Evolutionary conservation across 2,888 invertebrate genomes (phyloP).

Genomic region (Ochlodes sylvanus): DNA sequence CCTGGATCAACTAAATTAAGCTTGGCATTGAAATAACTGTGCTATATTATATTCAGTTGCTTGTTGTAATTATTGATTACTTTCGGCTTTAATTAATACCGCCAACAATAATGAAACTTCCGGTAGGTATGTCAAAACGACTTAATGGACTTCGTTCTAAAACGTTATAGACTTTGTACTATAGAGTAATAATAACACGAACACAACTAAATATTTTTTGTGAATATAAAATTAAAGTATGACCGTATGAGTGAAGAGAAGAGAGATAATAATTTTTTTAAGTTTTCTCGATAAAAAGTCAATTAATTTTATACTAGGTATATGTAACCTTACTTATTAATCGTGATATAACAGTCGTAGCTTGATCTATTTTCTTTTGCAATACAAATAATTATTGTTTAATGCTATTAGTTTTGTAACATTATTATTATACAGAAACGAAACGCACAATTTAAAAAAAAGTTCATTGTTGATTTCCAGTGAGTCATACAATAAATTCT

Average conservation of each 20-base stretch:
- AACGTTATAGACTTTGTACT: conserved; percentile 20
- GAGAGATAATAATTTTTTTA: too few species aligned
- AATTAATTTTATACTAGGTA: too few species aligned
- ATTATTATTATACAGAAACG: conserved; percentile 14
- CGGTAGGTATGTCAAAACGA: conserved; percentile 31
- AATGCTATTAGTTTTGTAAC: neutral
- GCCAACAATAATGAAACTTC: conserved; percentile 43
- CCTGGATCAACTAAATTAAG: conserved; percentile 21
- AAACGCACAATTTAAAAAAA: conserved; percentile 28
- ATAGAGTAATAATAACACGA: neutral
- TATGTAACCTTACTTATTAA: too few species aligned
- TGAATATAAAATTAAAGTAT: too few species aligned
- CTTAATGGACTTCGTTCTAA: conserved; percentile 41
- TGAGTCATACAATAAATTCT: conserved; percentile 40
- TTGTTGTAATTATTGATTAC: conserved; percentile 40
- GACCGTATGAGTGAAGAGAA: too few species aligned
- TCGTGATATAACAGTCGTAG: too few species aligned
- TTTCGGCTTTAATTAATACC: conserved; percentile 42
- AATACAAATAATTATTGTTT: too few species aligned
- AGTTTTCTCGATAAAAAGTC: too few species aligned
- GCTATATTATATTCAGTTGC: conserved; percentile 25
- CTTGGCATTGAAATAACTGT: conserved; percentile 19
- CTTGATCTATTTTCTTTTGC: too few species aligned
- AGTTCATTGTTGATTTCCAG: conserved; percentile 39
- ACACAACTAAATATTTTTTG: too few species aligned